These are phyloP conservation scores for Cantharis flavilabris DNA, from an alignment of 2,888 invertebrate genomes.

Conservation along the genomic window DNA sequence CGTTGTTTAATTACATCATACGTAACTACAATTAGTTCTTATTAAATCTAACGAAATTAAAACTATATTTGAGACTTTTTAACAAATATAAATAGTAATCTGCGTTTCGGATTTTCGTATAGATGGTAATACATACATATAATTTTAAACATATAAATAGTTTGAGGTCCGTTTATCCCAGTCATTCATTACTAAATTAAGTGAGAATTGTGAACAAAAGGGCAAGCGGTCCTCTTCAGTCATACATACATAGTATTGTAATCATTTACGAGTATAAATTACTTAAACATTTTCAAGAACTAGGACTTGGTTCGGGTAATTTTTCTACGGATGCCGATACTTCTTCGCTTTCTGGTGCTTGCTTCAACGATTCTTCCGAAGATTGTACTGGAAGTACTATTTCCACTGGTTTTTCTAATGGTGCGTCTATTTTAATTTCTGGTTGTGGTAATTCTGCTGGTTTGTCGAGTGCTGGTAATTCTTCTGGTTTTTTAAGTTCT, in stretches of 20 bases:
- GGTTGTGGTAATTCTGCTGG: slow-evolving; percentile 25
- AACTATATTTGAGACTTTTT: not conserved
- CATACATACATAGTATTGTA: slow-evolving; percentile 29
- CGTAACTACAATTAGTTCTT: slow-evolving; percentile 6
- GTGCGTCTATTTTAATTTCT: not conserved
- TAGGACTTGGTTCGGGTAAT: slow-evolving; percentile 41
- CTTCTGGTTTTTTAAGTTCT: slow-evolving; percentile 23
- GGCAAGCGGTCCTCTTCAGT: slow-evolving; percentile 51
- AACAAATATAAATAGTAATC: not conserved
- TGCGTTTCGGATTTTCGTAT: not conserved
- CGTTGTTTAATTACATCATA: slow-evolving; percentile 15
- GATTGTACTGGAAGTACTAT: not conserved
- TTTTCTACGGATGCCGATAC: slow-evolving; percentile 37
- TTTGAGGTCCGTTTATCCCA: slow-evolving; percentile 49
- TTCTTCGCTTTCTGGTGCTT: slow-evolving; percentile 28
- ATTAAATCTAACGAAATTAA: not conserved
- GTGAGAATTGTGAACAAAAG: slow-evolving; percentile 48
- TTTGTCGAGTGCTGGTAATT: slow-evolving; percentile 17
- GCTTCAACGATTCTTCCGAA: slow-evolving; percentile 9
- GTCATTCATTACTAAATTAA: slow-evolving; percentile 46
- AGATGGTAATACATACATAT: slow-evolving; percentile 1
- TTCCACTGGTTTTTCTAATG: not conserved
- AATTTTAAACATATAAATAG: slow-evolving; percentile 8
- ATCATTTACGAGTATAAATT: slow-evolving; percentile 10
- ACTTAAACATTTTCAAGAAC: slow-evolving; percentile 45